Base-by-base conservation (phyloP, 2,888 invertebrate genomes). In the Chaetoderma sp. region DNA sequence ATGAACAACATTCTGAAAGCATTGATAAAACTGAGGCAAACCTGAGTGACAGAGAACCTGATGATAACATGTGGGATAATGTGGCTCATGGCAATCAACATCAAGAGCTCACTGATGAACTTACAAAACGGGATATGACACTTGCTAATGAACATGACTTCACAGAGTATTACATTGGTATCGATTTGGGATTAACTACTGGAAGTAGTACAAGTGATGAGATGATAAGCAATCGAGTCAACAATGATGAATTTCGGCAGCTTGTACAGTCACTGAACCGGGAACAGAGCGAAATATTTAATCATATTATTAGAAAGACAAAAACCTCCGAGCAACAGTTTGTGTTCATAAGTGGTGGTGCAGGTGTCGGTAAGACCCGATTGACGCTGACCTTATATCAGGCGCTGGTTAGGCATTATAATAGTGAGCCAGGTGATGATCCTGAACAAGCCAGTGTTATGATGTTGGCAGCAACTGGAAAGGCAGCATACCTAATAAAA, bases 351-450 rank as follows among this genome's bases (percentile, higher is more conserved):
- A 67, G 54, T 58, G 76, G 76, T 18, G 71, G 70, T n/a, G 76
- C 76, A 10, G 74, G 78, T 28, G 71, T 67, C 21, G 77, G 77
- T 10, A 78, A 78, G 61, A 65, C 63, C 13, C 13, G 30, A n/a
- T 36, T 76, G 0, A 74, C 69, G 1, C 61, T 63, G 45, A 47
- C 67, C n/a, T 21, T 76, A 16, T 66, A 71, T 60, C 74, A 78
- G 28, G 25, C 63, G 39, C n/a, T 71, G 13, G 32, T 55, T 25
- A 39, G 63, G n/a, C 25, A 60, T 33, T 52, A 16, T 16, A 61
- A 61, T 6, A 30, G 44, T 16, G 18, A 5, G 6, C 30, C 27
- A 5, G 58, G n/a, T n/a, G n/a, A n/a, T n/a, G n/a, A n/a, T n/a
- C n/a, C n/a, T n/a, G n/a, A n/a, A n/a, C n/a, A n/a, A 25, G 63